Percentiles rank a stretch among this genome's conserved stretches.
These are phyloP conservation scores for Anoplopoma fimbria DNA, from an alignment of 2,113 vertebrate species.

Conservation along the genomic window DNA sequence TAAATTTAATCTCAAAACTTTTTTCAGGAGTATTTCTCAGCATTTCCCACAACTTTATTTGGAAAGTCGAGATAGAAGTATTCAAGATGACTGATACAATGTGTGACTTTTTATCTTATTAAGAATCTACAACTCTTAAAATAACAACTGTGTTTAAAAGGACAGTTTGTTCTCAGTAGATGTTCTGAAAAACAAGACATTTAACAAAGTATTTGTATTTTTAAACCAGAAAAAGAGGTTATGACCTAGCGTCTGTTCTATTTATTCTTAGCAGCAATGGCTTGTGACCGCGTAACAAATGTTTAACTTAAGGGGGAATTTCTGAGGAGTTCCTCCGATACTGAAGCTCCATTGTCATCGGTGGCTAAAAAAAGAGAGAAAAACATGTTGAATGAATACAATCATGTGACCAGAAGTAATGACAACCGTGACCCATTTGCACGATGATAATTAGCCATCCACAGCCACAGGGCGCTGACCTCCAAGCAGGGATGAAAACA, in stretches of 20 bases:
- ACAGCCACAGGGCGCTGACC: slow-evolving; percentile 73
- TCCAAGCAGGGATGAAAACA: slow-evolving; percentile 63
- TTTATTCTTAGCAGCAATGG: not conserved
- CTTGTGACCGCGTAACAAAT: slow-evolving; percentile 68
- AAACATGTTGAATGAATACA: slow-evolving; percentile 65
- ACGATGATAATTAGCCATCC: slow-evolving; percentile 69
- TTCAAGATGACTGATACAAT: too few relatives aligned
- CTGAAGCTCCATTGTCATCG: slow-evolving; percentile 62
- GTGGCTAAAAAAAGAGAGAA: slow-evolving; percentile 35
- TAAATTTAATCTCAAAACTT: too few relatives aligned
- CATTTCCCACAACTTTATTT: too few relatives aligned
- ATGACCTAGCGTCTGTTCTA: slow-evolving; percentile 16
- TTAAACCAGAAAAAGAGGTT: not conserved
- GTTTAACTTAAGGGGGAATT: slow-evolving; percentile 54
- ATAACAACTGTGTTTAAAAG: too few relatives aligned
- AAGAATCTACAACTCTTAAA: too few relatives aligned
- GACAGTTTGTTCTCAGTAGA: not conserved
- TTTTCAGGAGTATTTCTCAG: too few relatives aligned
- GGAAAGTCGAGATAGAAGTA: too few relatives aligned
- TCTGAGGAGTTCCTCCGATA: slow-evolving; percentile 56
- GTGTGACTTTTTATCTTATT: too few relatives aligned
- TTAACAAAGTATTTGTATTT: not conserved
- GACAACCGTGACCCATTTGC: slow-evolving; percentile 76
- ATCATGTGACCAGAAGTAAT: slow-evolving; percentile 80
- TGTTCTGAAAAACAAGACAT: not conserved